These are phyloP conservation scores for Clupea harengus DNA, from an alignment of 2,113 vertebrate species.

Conservation along the genomic window DNA sequence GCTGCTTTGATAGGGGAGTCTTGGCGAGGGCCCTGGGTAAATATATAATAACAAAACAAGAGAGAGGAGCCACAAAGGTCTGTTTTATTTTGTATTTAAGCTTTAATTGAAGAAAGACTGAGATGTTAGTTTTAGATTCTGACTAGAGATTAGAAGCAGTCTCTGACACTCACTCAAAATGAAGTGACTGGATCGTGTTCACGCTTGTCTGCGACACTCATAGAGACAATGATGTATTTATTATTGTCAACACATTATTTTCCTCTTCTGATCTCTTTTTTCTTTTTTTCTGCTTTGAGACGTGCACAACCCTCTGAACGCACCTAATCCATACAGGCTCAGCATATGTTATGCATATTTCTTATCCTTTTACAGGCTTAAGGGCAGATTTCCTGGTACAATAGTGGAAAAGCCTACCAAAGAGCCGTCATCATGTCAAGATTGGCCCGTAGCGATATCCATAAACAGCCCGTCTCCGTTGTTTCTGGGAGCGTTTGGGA, in stretches of 20 bases:
- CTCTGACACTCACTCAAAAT: background rate
- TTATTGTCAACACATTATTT: background rate
- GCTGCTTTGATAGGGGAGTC: conserved; percentile 9
- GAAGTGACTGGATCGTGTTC: background rate
- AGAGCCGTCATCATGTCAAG: conserved; percentile 8
- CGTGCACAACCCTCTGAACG: background rate
- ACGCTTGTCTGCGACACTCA: background rate
- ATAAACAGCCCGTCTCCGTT: background rate
- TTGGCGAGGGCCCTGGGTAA: conserved; percentile 6
- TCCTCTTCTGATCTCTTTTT: background rate
- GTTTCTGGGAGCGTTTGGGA: background rate
- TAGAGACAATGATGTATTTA: background rate
- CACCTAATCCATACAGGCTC: background rate
- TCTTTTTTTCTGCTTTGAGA: background rate
- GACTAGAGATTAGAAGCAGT: background rate
- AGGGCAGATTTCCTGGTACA: conserved; percentile 10
- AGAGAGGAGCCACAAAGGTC: background rate
- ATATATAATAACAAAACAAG: conserved; percentile 17
- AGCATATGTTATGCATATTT: background rate
- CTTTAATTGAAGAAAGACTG: background rate
- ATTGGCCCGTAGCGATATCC: background rate
- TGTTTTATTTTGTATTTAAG: background rate
- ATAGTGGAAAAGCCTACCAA: background rate
- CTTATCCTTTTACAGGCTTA: background rate
- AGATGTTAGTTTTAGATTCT: background rate